Percentiles rank a stretch among this genome's conserved stretches.
These are phyloP conservation scores for Apodemus speciosus DNA, from an alignment of 2,113 vertebrate genomes.

Conservation along the genomic window DNA sequence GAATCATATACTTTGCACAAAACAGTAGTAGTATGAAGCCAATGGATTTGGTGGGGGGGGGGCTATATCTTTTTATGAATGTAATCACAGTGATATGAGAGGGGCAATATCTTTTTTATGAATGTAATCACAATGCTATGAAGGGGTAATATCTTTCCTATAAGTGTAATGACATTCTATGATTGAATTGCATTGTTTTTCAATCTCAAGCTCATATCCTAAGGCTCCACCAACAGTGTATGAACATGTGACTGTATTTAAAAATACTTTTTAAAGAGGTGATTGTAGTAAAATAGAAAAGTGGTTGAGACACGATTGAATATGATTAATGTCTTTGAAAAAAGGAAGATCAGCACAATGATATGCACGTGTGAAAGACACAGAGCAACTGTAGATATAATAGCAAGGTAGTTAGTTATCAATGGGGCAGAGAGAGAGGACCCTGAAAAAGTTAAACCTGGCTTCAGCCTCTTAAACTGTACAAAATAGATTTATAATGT, in stretches of 20 bases:
- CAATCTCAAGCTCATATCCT: neutral
- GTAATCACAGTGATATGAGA: neutral
- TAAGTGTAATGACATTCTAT: neutral
- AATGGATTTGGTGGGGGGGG: neutral
- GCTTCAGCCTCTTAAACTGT: neutral
- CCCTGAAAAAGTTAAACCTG: neutral
- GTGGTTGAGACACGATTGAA: neutral
- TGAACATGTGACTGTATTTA: neutral
- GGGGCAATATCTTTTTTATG: neutral
- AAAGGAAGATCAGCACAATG: neutral
- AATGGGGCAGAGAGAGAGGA: neutral
- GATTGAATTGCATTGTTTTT: neutral
- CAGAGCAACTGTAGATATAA: neutral
- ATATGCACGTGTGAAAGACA: neutral
- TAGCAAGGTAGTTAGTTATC: neutral
- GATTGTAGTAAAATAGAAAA: neutral
- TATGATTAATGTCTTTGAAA: neutral
- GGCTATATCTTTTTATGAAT: neutral
- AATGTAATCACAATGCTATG: neutral
- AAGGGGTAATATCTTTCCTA: neutral
- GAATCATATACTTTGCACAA: neutral
- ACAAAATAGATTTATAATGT: neutral
- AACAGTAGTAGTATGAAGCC: neutral
- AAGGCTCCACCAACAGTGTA: neutral
- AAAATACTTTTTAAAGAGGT: neutral